Percentiles rank a stretch among this genome's conserved stretches.
Conservation (phyloP, 92 coral and sea anemone genomes). For the Micromussa lordhowensis region DNA sequence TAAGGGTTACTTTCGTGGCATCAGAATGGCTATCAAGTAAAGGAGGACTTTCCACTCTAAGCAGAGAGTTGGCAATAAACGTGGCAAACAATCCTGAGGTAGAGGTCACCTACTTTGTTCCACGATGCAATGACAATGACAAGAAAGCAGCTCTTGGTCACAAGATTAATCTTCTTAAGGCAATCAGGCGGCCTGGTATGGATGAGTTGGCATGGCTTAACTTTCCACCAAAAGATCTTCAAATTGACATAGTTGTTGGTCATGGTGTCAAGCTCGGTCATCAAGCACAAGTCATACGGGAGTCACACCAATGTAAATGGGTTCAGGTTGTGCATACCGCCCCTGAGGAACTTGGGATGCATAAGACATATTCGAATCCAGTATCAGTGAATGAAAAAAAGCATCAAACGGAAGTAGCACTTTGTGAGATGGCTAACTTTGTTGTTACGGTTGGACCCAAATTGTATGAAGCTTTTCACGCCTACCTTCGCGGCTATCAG, state of each 20-base stretch:
- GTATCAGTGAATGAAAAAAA: neutral
- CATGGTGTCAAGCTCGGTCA: slow-evolving; percentile 2
- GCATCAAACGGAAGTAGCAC: neutral
- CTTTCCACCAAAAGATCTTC: neutral
- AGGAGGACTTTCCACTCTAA: slow-evolving; percentile 5
- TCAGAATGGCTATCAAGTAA: slow-evolving; percentile 8
- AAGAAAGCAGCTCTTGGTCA: neutral
- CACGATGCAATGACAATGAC: neutral
- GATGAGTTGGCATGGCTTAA: neutral
- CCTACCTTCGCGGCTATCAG: neutral
- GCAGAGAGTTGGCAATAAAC: neutral
- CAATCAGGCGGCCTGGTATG: neutral
- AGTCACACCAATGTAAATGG: slow-evolving; percentile 1
- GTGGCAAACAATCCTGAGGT: neutral
- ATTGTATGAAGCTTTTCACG: neutral
- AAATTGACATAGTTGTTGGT: slow-evolving; percentile 2
- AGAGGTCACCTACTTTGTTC: neutral
- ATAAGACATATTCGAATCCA: neutral
- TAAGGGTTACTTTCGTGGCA: neutral
- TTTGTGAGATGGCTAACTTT: neutral
- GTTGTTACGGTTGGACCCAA: slow-evolving; percentile 4
- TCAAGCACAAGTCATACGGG: neutral
- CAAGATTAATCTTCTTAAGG: neutral
- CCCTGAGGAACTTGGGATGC: slow-evolving; percentile 1
- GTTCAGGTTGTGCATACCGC: slow-evolving; percentile 5